These are phyloP conservation scores for Liasis olivaceus DNA, from an alignment of 2,797 vertebrate genomes.

Conservation along the genomic window DNA sequence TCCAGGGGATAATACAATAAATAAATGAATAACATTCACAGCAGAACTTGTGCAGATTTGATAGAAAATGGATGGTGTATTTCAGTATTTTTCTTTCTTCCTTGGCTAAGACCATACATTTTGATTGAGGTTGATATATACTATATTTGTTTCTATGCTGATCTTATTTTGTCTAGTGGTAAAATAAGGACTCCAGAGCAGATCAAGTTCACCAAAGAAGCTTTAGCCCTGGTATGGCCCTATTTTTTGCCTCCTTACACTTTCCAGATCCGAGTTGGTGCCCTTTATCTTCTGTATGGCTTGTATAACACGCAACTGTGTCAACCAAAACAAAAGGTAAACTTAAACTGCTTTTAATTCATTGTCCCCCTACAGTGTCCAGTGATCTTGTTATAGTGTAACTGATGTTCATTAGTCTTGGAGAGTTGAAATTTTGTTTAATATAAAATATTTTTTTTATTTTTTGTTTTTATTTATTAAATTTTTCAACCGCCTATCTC, in stretches of 20 bases:
- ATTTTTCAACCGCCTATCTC: too few species aligned
- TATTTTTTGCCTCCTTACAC: constrained; percentile 88
- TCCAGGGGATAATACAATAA: not conserved
- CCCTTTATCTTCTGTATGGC: constrained; percentile 88
- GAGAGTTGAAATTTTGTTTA: not conserved
- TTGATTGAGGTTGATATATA: not conserved
- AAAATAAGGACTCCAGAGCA: constrained; percentile 72
- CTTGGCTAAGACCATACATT: not conserved
- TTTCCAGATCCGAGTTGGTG: constrained; percentile 94
- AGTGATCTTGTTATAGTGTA: not conserved
- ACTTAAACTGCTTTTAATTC: not conserved
- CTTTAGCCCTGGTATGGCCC: constrained; percentile 74
- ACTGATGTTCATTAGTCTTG: not conserved
- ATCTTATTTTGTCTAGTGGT: constrained; percentile 76
- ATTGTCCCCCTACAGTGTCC: not conserved
- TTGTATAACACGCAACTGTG: constrained; percentile 83
- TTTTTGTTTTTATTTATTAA: too few species aligned
- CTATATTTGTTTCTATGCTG: not conserved
- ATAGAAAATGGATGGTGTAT: not conserved
- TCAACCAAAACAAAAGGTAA: constrained; percentile 86
- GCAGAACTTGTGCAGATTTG: not conserved
- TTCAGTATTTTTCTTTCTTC: not conserved
- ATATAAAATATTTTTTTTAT: not conserved
- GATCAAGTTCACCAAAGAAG: constrained; percentile 79
- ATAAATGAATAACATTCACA: not conserved